Evolutionary conservation across 2,797 vertebrate genomes (phyloP).

Genomic region (Anabas testudineus): DNA sequence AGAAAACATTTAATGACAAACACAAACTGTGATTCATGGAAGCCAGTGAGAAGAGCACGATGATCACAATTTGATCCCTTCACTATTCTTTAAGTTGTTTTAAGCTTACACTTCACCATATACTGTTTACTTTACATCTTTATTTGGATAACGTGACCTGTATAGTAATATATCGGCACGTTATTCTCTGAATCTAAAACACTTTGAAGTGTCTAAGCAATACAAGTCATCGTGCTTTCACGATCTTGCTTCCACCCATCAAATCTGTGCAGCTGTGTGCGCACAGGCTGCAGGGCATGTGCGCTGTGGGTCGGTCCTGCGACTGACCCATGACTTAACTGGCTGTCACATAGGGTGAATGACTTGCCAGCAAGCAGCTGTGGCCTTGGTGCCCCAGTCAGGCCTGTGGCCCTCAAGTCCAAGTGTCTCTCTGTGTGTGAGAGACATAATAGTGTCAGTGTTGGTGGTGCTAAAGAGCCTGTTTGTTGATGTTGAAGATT

Average conservation of each 20-base stretch:
- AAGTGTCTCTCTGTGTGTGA: constrained; percentile 49
- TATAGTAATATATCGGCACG: constrained; percentile 7
- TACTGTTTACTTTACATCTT: constrained; percentile 13
- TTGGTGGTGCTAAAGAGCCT: constrained; percentile 81
- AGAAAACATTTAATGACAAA: constrained; percentile 41
- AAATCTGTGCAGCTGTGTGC: constrained; percentile 45
- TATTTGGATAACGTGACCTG: constrained; percentile 10
- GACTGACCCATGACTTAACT: constrained; percentile 68
- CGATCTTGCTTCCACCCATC: constrained; percentile 57
- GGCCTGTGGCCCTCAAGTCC: constrained; percentile 63
- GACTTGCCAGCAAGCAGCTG: constrained; percentile 71
- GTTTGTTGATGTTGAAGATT: constrained; percentile 91
- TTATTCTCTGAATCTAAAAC: constrained; percentile 50
- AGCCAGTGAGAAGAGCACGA: background rate
- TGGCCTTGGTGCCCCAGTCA: constrained; percentile 50
- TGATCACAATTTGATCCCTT: background rate
- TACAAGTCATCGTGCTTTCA: constrained; percentile 48
- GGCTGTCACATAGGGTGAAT: constrained; percentile 64
- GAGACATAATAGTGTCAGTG: constrained; percentile 71
- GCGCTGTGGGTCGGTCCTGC: constrained; percentile 55
- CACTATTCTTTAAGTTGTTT: constrained; percentile 1
- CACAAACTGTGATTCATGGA: constrained; percentile 2
- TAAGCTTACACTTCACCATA: background rate
- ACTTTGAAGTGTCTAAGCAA: constrained; percentile 49
- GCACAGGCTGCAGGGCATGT: constrained; percentile 54